A percentile compares a stretch with the other conserved stretches of the same genome.
Conservation (phyloP, 2,113 vertebrate genomes). For the Thunnus thynnus region DNA sequence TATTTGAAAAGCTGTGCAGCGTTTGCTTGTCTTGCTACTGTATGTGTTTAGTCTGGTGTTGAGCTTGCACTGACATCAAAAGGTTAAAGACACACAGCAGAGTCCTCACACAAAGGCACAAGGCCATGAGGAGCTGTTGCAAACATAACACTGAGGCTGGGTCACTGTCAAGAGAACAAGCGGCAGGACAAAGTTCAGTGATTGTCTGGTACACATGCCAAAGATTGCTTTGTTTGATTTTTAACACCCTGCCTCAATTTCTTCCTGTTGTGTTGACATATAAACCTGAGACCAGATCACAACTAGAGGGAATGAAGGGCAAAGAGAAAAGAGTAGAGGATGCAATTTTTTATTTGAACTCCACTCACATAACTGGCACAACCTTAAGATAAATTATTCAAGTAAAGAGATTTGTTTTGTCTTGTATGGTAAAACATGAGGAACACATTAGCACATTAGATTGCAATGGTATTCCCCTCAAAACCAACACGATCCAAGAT, state of each 20-base stretch:
- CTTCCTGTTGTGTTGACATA: background rate
- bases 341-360: no score
- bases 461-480: slow-evolving; percentile 30
- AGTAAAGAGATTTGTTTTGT: slow-evolving; percentile 59
- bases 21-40: slow-evolving; percentile 78
- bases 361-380: background rate
- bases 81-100: background rate
- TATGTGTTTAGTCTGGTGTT: slow-evolving; percentile 79
- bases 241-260: background rate
- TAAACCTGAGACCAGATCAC: no score
- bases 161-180: slow-evolving; percentile 3
- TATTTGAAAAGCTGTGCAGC: slow-evolving; percentile 71
- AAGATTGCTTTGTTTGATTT: background rate
- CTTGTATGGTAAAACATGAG: slow-evolving; percentile 62
- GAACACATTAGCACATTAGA: slow-evolving; percentile 64
- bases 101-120: no score
- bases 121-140: background rate
- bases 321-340: background rate
- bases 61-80: slow-evolving; percentile 9
- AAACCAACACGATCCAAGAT: slow-evolving; percentile 13
- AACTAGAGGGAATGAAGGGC: background rate
- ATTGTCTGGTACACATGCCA: background rate
- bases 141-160: background rate
- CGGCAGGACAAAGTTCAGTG: background rate
- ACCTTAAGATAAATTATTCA: slow-evolving; percentile 39